phyloP scores from a whole-genome alignment of 1,140 invertebrate genomes.

The Chrysomallon squamiferum region DNA sequence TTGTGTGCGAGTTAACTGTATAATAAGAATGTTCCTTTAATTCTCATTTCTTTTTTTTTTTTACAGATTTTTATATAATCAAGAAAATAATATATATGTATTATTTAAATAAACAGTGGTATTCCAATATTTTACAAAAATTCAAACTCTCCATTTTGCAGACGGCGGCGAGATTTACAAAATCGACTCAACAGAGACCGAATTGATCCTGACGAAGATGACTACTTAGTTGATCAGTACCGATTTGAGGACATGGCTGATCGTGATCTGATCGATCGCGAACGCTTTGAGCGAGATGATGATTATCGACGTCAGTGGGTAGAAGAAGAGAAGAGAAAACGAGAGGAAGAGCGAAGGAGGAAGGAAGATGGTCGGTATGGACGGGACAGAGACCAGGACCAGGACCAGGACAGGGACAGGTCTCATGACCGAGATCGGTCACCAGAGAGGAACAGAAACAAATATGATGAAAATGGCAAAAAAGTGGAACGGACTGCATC shows the following conservation, averaged over 20 bases:
- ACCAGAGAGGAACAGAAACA: not conserved
- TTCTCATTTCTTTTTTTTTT: no score
- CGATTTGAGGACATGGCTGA: conserved; percentile 23
- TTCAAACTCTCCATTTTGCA: conserved; percentile 1
- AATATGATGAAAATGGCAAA: not conserved
- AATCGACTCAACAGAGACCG: conserved; percentile 18
- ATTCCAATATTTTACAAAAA: no score
- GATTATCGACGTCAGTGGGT: conserved; percentile 25
- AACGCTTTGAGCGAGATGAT: conserved; percentile 36
- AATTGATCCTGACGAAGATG: conserved; percentile 22
- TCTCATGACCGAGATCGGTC: not conserved
- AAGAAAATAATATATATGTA: no score
- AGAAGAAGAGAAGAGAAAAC: conserved; percentile 23
- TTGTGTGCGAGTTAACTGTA: no score
- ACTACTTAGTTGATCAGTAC: conserved; percentile 18
- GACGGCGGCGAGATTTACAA: conserved; percentile 24
- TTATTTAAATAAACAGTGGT: no score
- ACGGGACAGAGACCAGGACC: not conserved
- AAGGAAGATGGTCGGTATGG: conserved; percentile 4
- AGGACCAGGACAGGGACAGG: conserved; percentile 1
- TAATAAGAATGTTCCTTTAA: no score
- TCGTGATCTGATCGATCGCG: conserved; percentile 23
- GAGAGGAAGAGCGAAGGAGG: conserved; percentile 28
- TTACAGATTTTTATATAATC: no score
- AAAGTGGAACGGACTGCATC: not conserved